Evolutionary conservation across 2,888 invertebrate genomes (phyloP).

Genomic region (Iphiclides podalirius): DNA sequence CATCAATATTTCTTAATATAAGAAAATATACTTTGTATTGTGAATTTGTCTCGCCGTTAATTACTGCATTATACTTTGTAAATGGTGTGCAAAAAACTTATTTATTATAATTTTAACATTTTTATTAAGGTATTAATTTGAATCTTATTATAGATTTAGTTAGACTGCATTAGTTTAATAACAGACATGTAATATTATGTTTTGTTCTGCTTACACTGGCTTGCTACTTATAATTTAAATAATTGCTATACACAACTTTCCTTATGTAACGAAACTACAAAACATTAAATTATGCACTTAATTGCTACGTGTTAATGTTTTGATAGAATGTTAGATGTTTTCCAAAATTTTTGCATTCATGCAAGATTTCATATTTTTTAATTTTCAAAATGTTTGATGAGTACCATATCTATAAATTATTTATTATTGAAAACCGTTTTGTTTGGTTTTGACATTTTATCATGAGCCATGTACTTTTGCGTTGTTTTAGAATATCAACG

Average conservation of each 20-base stretch:
- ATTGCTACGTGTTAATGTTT: no score
- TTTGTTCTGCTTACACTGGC: conserved; percentile 28
- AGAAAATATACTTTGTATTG: no score
- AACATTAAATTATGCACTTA: no score
- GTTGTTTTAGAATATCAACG: no score
- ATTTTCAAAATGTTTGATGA: background rate
- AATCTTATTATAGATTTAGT: conserved; percentile 34
- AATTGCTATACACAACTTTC: no score
- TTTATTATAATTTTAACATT: conserved; percentile 29
- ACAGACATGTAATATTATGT: conserved; percentile 17
- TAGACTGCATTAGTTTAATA: conserved; percentile 23
- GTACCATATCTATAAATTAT: no score
- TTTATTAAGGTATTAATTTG: conserved; percentile 30
- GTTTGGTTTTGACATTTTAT: no score
- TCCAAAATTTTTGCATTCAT: background rate
- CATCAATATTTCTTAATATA: no score
- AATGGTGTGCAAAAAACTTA: conserved; percentile 9
- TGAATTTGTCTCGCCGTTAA: background rate
- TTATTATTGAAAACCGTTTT: no score
- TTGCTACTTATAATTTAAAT: conserved; percentile 34
- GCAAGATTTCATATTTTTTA: background rate
- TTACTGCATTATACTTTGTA: background rate
- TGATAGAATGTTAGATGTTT: background rate
- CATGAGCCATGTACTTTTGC: no score
- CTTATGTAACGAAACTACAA: no score